These are phyloP conservation scores for Archips xylosteana DNA, from an alignment of 2,888 invertebrate genomes.

Conservation along the genomic window DNA sequence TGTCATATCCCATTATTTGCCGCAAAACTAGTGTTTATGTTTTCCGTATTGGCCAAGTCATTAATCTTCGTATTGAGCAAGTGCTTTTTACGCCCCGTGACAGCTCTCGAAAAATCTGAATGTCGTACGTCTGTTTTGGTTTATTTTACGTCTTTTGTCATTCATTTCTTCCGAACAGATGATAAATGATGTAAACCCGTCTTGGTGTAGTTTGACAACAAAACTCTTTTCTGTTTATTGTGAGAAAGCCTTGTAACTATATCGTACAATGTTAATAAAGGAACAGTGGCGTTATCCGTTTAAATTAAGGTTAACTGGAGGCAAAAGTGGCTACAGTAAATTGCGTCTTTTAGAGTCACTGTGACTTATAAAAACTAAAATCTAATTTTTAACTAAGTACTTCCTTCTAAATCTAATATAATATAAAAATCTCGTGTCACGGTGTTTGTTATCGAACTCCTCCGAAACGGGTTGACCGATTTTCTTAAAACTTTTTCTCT, in stretches of 20 bases:
- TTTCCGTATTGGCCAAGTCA: slow-evolving; percentile 6
- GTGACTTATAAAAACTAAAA: neutral
- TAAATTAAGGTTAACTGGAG: neutral
- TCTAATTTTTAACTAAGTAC: neutral
- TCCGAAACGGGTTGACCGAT: too few relatives aligned
- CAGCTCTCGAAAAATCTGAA: slow-evolving; percentile 27
- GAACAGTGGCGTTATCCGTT: neutral
- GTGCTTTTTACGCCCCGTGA: slow-evolving; percentile 22
- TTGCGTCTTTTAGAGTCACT: neutral
- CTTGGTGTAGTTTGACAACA: neutral
- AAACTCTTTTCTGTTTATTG: neutral
- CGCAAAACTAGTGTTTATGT: slow-evolving; percentile 4
- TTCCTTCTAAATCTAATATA: too few relatives aligned
- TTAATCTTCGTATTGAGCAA: slow-evolving; percentile 28
- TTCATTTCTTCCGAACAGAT: slow-evolving; percentile 8
- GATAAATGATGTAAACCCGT: slow-evolving; percentile 12
- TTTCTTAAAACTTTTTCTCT: too few relatives aligned
- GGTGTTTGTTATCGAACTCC: too few relatives aligned
- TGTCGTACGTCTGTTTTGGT: slow-evolving; percentile 20
- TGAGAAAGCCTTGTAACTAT: neutral
- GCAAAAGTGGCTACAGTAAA: neutral
- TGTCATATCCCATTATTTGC: neutral
- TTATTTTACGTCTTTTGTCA: slow-evolving; percentile 22
- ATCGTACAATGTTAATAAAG: neutral
- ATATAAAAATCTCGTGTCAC: too few relatives aligned